A percentile compares a stretch with the other conserved stretches of the same genome.
These are phyloP conservation scores for Eciton burchellii DNA, from an alignment of 1,140 invertebrate genomes.

Conservation along the genomic window DNA sequence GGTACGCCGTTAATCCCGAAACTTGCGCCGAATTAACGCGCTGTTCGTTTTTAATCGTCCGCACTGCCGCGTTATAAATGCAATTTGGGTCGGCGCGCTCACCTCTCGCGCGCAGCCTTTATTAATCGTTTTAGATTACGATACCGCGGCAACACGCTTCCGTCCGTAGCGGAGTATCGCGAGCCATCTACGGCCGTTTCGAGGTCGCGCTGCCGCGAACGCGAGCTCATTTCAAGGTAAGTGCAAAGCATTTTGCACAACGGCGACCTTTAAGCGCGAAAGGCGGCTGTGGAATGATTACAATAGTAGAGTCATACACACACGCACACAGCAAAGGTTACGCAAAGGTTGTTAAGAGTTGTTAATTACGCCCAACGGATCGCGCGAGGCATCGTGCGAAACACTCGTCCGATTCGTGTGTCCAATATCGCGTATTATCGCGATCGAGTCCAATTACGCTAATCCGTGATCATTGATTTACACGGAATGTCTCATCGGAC, in stretches of 20 bases:
- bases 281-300: neutral
- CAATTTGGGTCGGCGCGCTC: conserved; percentile 33
- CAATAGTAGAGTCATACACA: neutral
- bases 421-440: no score
- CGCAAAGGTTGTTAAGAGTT: no score
- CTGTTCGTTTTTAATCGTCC: conserved; percentile 41
- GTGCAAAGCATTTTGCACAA: neutral
- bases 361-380: no score
- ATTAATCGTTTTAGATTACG: conserved; percentile 57
- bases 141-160: conserved; percentile 27
- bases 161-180: neutral
- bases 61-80: conserved; percentile 22
- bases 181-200: conserved; percentile 6
- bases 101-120: conserved; percentile 37
- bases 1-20: conserved; percentile 38
- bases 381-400: no score
- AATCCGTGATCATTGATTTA: no score
- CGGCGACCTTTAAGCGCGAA: neutral
- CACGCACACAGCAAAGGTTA: no score
- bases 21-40: conserved; percentile 31
- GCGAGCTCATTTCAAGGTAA: neutral
- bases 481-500: no score
- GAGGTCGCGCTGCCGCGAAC: conserved; percentile 9
- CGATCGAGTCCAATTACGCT: no score
- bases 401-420: no score